Percentiles rank a stretch among this genome's conserved stretches.
Evolutionary conservation across 2,888 invertebrate genomes (phyloP).

Genomic region (Eupithecia centaureata): DNA sequence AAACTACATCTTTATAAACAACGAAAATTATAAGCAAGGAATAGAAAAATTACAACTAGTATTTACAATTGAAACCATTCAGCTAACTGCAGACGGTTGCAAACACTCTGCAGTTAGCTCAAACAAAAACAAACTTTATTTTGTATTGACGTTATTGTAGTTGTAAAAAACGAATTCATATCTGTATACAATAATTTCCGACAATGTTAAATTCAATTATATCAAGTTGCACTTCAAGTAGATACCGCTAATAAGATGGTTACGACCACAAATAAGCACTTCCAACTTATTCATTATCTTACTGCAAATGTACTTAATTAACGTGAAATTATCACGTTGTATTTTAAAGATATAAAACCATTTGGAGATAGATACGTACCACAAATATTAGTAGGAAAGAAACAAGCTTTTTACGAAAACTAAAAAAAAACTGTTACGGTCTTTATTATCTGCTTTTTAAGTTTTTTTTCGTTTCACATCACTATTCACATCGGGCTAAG

Average conservation of each 20-base stretch:
- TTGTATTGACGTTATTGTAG: not conserved
- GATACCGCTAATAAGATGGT: not conserved
- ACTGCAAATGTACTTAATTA: slow-evolving; percentile 1
- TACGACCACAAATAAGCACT: slow-evolving; percentile 2
- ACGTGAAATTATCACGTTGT: not conserved
- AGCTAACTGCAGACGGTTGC: too few species aligned
- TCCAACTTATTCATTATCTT: not conserved
- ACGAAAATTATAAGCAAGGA: too few species aligned
- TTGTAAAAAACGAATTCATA: not conserved
- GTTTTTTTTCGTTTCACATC: too few species aligned
- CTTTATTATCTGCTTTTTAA: too few species aligned
- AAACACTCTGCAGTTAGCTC: too few species aligned
- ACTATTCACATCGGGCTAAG: too few species aligned
- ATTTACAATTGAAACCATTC: too few species aligned
- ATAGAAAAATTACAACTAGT: too few species aligned
- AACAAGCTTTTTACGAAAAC: too few species aligned
- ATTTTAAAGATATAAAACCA: not conserved
- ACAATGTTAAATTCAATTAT: not conserved
- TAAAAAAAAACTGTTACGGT: too few species aligned
- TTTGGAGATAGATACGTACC: not conserved
- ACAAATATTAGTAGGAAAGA: not conserved
- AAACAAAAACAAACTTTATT: too few species aligned
- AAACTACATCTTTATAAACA: too few species aligned
- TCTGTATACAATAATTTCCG: not conserved
- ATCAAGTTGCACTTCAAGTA: not conserved